A percentile compares a stretch with the other conserved stretches of the same genome.
Conservation (phyloP, 2,113 vertebrate genomes). For the Conger conger region DNA sequence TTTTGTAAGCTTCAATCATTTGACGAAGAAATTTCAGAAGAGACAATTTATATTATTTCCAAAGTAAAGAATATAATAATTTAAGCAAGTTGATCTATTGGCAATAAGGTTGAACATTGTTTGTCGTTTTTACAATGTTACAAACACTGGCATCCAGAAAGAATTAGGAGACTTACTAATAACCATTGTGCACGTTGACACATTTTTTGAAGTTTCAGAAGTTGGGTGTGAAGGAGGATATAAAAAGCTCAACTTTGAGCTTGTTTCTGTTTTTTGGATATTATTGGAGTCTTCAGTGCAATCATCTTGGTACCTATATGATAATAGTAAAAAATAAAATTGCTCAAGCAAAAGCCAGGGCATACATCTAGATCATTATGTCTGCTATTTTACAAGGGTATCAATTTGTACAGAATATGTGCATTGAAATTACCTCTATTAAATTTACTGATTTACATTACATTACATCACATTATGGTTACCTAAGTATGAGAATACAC, state of each 20-base stretch:
- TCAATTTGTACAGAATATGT: neutral
- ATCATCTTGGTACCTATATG: slow-evolving; percentile 66
- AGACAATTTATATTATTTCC: too few relatives aligned
- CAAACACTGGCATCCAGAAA: neutral
- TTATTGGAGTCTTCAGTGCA: slow-evolving; percentile 40
- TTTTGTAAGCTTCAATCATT: too few relatives aligned
- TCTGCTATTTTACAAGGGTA: neutral
- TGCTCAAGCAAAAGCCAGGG: neutral
- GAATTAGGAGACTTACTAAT: slow-evolving; percentile 30
- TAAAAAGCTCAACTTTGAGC: slow-evolving; percentile 51
- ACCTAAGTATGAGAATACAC: slow-evolving; percentile 86
- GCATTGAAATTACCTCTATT: neutral
- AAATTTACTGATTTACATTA: neutral
- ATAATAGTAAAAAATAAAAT: neutral
- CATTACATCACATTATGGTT: too few relatives aligned
- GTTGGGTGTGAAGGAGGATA: slow-evolving; percentile 58
- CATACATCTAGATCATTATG: neutral
- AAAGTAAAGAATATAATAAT: too few relatives aligned
- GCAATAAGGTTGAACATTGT: too few relatives aligned
- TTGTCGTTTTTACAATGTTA: too few relatives aligned
- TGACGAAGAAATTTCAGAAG: too few relatives aligned
- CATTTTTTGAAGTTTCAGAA: slow-evolving; percentile 57
- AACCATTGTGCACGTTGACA: slow-evolving; percentile 52
- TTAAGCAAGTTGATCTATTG: too few relatives aligned
- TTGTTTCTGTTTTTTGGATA: slow-evolving; percentile 25